Evolutionary conservation across 2,888 invertebrate species (phyloP).

Genomic region (Prosopocoilus inquinatus): DNA sequence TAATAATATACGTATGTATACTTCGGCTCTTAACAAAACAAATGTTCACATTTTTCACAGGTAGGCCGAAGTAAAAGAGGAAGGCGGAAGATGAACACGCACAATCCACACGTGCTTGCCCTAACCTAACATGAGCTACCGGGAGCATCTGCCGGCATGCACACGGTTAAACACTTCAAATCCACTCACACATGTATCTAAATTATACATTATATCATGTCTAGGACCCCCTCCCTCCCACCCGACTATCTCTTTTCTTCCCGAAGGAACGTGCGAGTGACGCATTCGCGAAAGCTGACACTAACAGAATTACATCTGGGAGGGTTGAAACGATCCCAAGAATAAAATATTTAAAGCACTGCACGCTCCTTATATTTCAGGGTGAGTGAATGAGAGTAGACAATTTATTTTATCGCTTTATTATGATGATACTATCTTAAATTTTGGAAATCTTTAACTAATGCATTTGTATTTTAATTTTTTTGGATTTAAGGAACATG

Average conservation of each 20-base stretch:
- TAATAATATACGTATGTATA: too few relatives aligned
- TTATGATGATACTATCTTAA: neutral
- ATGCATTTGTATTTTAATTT: too few relatives aligned
- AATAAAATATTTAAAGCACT: neutral
- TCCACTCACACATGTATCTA: constrained; percentile 33
- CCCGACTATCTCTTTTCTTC: too few relatives aligned
- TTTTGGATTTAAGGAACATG: too few relatives aligned
- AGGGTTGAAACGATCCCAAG: neutral
- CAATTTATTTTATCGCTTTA: neutral
- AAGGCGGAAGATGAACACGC: constrained; percentile 33
- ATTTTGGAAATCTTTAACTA: too few relatives aligned
- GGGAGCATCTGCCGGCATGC: constrained; percentile 34
- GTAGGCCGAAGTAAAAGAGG: constrained; percentile 21
- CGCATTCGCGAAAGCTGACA: too few relatives aligned
- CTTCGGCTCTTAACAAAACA: constrained; percentile 13
- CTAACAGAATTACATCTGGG: neutral
- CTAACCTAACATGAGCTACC: constrained; percentile 25
- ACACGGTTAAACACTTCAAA: constrained; percentile 32
- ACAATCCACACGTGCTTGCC: constrained; percentile 35
- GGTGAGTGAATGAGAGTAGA: neutral
- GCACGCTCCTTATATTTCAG: neutral
- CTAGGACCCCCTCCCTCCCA: constrained; percentile 3
- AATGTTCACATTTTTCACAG: constrained; percentile 20
- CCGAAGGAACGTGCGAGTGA: too few relatives aligned
- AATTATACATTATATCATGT: constrained; percentile 25